Percentiles rank a stretch among this genome's conserved stretches.
phyloP scores from a whole-genome alignment of 1,140 invertebrate species.

The Caerostris extrusa region DNA sequence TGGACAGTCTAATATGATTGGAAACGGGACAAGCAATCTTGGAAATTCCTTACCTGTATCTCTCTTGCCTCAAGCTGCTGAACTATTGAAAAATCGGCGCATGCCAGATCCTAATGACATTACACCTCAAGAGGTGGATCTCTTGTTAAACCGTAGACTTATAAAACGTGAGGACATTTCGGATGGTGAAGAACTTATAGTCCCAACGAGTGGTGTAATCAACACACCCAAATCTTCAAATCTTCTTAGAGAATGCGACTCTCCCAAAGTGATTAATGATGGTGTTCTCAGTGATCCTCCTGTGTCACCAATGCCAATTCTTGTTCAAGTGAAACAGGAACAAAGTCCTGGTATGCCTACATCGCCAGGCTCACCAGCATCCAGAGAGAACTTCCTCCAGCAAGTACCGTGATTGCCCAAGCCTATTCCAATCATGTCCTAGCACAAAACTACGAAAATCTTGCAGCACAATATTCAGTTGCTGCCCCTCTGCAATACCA shows the following conservation, averaged over 20 bases:
- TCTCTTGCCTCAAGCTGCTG: slow-evolving; percentile 58
- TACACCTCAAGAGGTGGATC: slow-evolving; percentile 54
- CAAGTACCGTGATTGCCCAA: slow-evolving; percentile 65
- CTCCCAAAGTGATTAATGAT: not conserved
- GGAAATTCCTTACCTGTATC: slow-evolving; percentile 33
- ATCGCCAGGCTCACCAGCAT: slow-evolving; percentile 41
- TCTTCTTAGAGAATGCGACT: not conserved
- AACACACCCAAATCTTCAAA: slow-evolving; percentile 41
- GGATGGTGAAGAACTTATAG: slow-evolving; percentile 39
- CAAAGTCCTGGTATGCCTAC: slow-evolving; percentile 35
- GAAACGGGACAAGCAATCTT: not conserved
- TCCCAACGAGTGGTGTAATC: slow-evolving; percentile 24
- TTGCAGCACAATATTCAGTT: slow-evolving; percentile 61
- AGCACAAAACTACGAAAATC: slow-evolving; percentile 50
- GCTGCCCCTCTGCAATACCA: slow-evolving; percentile 37
- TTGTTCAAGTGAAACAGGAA: slow-evolving; percentile 58
- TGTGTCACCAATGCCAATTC: slow-evolving; percentile 51
- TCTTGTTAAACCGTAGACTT: slow-evolving; percentile 39
- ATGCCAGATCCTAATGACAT: slow-evolving; percentile 31
- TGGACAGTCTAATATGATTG: not conserved
- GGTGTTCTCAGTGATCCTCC: slow-evolving; percentile 31
- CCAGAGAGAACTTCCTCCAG: slow-evolving; percentile 47
- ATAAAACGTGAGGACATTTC: slow-evolving; percentile 43
- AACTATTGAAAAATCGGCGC: slow-evolving; percentile 5
- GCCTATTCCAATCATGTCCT: slow-evolving; percentile 61